Conservation (phyloP, 2,113 vertebrate genomes). For the Acinonyx jubatus region DNA sequence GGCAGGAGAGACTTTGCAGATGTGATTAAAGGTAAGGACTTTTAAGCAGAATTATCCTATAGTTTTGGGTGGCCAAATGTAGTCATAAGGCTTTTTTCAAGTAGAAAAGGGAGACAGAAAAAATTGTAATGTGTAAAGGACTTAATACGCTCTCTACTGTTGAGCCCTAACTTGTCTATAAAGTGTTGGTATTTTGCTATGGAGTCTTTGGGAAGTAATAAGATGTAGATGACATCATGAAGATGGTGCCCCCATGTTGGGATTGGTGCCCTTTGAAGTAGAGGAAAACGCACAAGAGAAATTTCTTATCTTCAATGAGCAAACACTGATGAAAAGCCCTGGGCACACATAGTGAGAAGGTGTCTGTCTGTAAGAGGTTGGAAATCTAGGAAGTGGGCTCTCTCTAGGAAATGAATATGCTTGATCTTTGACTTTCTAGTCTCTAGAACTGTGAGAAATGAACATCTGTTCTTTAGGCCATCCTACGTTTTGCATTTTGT, state of each 20-base stretch:
- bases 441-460: not conserved
- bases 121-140: not conserved
- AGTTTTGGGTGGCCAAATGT: not conserved
- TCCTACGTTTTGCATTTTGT: not conserved
- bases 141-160: accelerated
- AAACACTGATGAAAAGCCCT: not conserved
- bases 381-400: not conserved
- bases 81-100: not conserved
- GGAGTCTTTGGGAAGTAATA: not conserved
- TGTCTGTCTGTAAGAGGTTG: not conserved
- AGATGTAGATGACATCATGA: not conserved
- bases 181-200: too few species aligned
- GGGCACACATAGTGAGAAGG: not conserved
- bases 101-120: not conserved
- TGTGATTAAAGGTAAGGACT: not conserved
- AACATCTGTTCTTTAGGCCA: not conserved
- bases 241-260: accelerated
- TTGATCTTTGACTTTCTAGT: not conserved
- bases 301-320: too few species aligned
- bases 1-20: not conserved
- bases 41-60: not conserved
- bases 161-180: accelerated
- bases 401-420: not conserved
- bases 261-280: not conserved
- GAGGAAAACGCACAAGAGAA: too few species aligned